Base-by-base conservation (phyloP, 2,113 vertebrate species). In the Halcyon malimbica region DNA sequence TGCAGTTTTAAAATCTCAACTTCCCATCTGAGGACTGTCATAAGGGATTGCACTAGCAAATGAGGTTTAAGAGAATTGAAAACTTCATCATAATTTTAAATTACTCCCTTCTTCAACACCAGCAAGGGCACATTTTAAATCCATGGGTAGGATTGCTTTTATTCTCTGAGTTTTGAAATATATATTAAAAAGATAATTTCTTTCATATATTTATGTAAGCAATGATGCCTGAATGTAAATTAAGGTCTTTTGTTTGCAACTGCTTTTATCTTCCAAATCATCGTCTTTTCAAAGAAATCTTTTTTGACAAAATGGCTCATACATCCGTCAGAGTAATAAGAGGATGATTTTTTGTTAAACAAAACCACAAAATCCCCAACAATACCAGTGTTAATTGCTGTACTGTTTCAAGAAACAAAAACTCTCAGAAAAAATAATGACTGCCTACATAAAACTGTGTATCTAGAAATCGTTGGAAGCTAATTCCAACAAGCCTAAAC, bases 401-500 rank as follows among this genome's bases (percentile, higher is more conserved):
- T 19, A 93, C 78, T 96, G 82, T 89, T 97, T 93, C 65, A 68
- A 85, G 73, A 91, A 96, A 88, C 46, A 90, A 95, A 94, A 77
- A 41, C 9, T 63, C 26, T 68, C 8, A 37, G 21, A 48, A 44
- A 56, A 82, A 74, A 50, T 33, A 91, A 48, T 25, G 91, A 90
- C 48, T 62, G 31, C 44, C 33, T 82, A 35, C 19, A 53, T 25
- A 76, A 71, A 50, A 59, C 12, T 83, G 41, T 24, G 7, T 82
- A 70, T 73, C 25, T 56, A 64, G 67, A 91, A 93, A 59, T 29
- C 54, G 12, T 37, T 91, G 83, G 78, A 96, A 96, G 85, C 59
- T 90, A 93, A 97, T 54, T 95, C 79, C 65, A 90, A 74, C 26
- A 78, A 67, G 16, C 29, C 28, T 48, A 35, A 69, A 33, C 37